Evolutionary conservation across 2,888 invertebrate genomes (phyloP), one percentile per base, ranked within the genome.

Genomic region (Mayetiola destructor): DNA sequence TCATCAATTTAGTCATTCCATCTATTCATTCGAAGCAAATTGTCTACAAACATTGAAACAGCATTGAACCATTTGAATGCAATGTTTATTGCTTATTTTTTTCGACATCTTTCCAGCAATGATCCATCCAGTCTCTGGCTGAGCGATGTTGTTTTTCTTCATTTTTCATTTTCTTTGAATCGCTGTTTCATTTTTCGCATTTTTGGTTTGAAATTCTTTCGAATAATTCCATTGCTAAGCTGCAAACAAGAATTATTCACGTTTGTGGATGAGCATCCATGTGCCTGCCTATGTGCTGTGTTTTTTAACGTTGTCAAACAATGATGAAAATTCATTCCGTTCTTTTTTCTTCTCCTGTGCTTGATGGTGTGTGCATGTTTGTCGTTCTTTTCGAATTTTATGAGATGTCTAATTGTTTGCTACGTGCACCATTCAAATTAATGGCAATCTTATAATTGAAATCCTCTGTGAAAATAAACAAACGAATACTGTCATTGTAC

Each of bases 401-500:
- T n/a, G 48, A 48, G 27, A 48, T 48, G 48, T 48, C 48, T 48
- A 48, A 48, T 48, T 48, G 48, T 48, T 48, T 27, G 48, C 27
- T 48, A 48, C 48, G 48, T 48, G 27, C 48, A 27, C 27, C 48
- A 48, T 48, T 48, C 48, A 48, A 48, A 48, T 48, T 48, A 48
- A 48, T 48, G 48, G 48, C 48, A 48, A 48, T 48, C 48, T n/a
- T 48, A 48, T 48, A 48, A 48, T 48, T 48, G 48, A 48, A 48
- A 48, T 48, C n/a, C 48, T 48, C 48, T n/a, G 48, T 48, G 27
- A 27, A 48, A 48, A 48, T 48, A 48, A 48, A 48, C 48, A 48
- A 48, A n/a, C n/a, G n/a, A n/a, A n/a, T n/a, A 48, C 27, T 27
- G 27, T 32, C 37, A 4, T 12, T 48, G 27, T 23, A 2, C 27